Conservation (phyloP, 2,113 vertebrate species). For the Castor canadensis region DNA sequence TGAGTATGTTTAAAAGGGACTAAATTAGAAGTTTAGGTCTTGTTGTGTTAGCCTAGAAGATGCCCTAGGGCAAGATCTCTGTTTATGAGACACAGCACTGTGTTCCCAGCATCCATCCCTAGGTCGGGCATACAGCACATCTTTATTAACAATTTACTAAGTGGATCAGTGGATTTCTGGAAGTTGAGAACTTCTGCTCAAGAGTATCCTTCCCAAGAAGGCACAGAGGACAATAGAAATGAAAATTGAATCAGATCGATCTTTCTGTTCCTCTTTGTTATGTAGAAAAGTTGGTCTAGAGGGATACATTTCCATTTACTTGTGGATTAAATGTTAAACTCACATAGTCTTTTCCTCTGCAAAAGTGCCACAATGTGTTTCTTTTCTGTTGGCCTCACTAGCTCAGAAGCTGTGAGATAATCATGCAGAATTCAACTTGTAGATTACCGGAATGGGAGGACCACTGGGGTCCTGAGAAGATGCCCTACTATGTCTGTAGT, state of each 20-base stretch:
- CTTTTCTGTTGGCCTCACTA: neutral
- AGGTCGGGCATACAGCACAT: neutral
- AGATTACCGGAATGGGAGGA: neutral
- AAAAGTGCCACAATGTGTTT: neutral
- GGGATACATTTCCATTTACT: constrained; percentile 2
- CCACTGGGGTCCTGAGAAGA: neutral
- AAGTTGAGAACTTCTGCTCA: neutral
- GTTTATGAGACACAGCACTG: neutral
- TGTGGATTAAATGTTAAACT: constrained; percentile 2
- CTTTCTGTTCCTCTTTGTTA: constrained; percentile 6
- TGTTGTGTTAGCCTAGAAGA: neutral
- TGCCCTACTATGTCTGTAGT: neutral
- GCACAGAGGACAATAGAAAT: neutral
- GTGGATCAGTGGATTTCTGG: neutral
- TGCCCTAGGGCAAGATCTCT: neutral
- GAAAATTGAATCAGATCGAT: constrained; percentile 8
- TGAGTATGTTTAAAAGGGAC: constrained; percentile 9
- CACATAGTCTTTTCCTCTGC: neutral
- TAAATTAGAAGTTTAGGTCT: neutral
- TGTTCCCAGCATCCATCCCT: neutral
- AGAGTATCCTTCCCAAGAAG: neutral
- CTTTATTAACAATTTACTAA: neutral
- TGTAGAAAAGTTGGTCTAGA: neutral
- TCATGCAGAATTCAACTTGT: neutral
- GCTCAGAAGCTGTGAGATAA: neutral